Conservation (phyloP, 2,797 vertebrate genomes). For the Myripristis jacobus region DNA sequence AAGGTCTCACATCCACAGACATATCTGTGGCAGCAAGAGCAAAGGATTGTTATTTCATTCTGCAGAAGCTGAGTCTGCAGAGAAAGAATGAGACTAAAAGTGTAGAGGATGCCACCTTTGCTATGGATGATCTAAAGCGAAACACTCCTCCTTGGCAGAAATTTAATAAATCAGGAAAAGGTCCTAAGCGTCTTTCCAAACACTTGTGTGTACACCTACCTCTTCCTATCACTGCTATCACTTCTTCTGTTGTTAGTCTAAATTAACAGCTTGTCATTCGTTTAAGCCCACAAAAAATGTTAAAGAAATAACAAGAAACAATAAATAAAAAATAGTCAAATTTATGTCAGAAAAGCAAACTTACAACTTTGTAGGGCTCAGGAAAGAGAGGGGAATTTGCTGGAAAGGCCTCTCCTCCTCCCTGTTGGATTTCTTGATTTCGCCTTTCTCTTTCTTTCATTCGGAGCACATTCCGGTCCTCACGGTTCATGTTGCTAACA, state of each 20-base stretch:
- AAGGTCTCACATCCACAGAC: not conserved
- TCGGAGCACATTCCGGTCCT: conserved; percentile 99
- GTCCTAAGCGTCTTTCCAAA: conserved; percentile 5
- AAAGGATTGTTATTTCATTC: not conserved
- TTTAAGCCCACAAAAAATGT: not conserved
- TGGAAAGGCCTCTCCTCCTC: conserved; percentile 98
- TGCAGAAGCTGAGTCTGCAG: not conserved
- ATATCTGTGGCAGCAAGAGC: not conserved
- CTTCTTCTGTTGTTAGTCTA: conserved; percentile 4
- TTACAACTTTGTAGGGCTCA: conserved; percentile 99
- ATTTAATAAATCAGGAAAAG: conserved; percentile 9
- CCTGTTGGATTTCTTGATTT: conserved; percentile 99
- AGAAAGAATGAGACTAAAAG: not conserved
- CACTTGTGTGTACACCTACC: conserved; percentile 12
- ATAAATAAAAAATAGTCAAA: conserved; percentile 11
- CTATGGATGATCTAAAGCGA: conserved; percentile 2
- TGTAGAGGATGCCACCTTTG: not conserved
- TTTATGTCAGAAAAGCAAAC: conserved; percentile 74
- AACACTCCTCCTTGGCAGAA: conserved; percentile 12
- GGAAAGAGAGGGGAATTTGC: conserved; percentile 99
- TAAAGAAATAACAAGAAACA: conserved; percentile 20
- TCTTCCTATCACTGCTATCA: conserved; percentile 44
- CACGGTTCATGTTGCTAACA: conserved; percentile 99
- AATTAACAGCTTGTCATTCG: conserved; percentile 30
- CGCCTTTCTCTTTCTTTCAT: conserved; percentile 99